These are phyloP conservation scores for Napeogenes sylphis DNA, from an alignment of 2,888 invertebrate genomes.

Conservation along the genomic window DNA sequence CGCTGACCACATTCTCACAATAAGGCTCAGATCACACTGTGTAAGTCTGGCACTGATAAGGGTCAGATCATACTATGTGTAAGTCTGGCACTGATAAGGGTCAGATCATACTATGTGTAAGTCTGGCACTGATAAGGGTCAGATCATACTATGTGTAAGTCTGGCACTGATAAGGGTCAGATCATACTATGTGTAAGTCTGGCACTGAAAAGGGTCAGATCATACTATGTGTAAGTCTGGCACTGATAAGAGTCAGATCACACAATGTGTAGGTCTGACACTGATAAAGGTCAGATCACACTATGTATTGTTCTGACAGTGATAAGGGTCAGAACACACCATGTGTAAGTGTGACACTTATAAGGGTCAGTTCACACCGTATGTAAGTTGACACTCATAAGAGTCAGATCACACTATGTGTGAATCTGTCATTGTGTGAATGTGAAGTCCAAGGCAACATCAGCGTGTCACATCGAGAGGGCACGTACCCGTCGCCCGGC, in stretches of 20 bases:
- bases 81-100: too few relatives aligned
- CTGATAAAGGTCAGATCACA: background rate
- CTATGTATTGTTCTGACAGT: too few relatives aligned
- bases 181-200: background rate
- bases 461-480: slow-evolving; percentile 63
- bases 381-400: too few relatives aligned
- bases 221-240: too few relatives aligned
- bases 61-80: too few relatives aligned
- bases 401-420: background rate
- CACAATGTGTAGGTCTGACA: background rate
- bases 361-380: too few relatives aligned
- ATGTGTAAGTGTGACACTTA: too few relatives aligned
- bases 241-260: too few relatives aligned
- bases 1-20: slow-evolving; percentile 38
- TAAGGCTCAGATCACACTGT: too few relatives aligned
- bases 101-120: background rate
- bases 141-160: too few relatives aligned
- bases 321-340: too few relatives aligned
- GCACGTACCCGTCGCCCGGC: slow-evolving; percentile 82
- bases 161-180: too few relatives aligned
- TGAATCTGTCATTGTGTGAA: slow-evolving; percentile 2
- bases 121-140: background rate
- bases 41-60: background rate
- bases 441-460: slow-evolving; percentile 19
- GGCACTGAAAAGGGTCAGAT: background rate